phyloP scores from a whole-genome alignment of 1,140 invertebrate species.

The Hydropsyche tenuis region DNA sequence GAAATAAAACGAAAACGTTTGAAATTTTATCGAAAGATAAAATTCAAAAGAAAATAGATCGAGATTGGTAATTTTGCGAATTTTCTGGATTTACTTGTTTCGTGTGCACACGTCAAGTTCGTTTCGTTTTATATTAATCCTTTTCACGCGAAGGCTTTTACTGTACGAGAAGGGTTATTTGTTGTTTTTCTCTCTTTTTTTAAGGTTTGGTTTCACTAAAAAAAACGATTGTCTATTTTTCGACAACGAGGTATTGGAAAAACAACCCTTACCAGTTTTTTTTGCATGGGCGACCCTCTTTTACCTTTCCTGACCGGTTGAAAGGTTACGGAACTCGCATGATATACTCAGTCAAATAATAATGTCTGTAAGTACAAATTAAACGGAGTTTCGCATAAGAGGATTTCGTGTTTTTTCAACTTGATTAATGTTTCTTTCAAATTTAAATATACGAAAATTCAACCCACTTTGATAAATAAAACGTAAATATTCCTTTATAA shows the following conservation, averaged over 20 bases:
- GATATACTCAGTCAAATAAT: background rate
- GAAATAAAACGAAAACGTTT: too few relatives aligned
- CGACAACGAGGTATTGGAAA: constrained; percentile 9
- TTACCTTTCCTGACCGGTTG: background rate
- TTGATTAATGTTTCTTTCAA: too few relatives aligned
- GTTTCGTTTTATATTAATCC: constrained; percentile 9
- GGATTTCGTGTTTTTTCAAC: too few relatives aligned
- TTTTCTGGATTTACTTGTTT: background rate
- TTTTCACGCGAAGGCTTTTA: background rate
- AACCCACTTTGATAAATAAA: too few relatives aligned
- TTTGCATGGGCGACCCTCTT: background rate
- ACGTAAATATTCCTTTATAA: too few relatives aligned
- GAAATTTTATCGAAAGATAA: too few relatives aligned
- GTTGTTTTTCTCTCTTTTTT: background rate
- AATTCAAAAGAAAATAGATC: too few relatives aligned
- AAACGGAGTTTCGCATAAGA: too few relatives aligned
- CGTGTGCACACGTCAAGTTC: background rate
- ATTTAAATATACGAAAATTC: too few relatives aligned
- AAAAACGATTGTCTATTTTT: constrained; percentile 10
- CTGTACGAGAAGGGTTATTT: background rate
- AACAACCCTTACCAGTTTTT: background rate
- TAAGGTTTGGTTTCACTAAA: background rate
- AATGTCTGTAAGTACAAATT: too few relatives aligned
- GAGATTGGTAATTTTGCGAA: too few relatives aligned
- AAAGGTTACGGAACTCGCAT: background rate